These are phyloP conservation scores for Andrena fulva DNA, from an alignment of 2,888 invertebrate genomes.

Conservation along the genomic window DNA sequence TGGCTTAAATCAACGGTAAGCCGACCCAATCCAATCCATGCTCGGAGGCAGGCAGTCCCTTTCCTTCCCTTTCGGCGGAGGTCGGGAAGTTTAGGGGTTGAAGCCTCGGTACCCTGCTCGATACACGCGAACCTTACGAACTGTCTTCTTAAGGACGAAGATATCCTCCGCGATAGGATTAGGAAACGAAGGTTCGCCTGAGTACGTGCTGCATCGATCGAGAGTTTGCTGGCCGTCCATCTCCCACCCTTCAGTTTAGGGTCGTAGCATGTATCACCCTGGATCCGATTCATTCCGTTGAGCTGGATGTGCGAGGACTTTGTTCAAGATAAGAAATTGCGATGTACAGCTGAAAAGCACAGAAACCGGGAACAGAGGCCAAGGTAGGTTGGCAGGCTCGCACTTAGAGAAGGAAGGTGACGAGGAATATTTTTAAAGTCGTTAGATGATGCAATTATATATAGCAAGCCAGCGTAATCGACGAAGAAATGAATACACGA, in stretches of 20 bases:
- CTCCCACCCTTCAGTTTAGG: background rate
- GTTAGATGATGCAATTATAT: constrained; percentile 19
- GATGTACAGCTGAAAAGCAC: too few species aligned
- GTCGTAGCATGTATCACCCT: too few species aligned
- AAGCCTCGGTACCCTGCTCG: constrained; percentile 58
- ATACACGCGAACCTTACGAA: constrained; percentile 54
- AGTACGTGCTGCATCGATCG: constrained; percentile 27
- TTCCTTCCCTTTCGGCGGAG: constrained; percentile 67
- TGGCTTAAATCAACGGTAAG: constrained; percentile 85
- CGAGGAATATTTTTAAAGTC: background rate
- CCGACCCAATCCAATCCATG: constrained; percentile 83
- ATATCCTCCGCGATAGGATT: constrained; percentile 64
- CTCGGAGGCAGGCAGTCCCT: constrained; percentile 79
- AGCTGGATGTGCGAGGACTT: too few species aligned
- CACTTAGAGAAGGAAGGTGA: background rate
- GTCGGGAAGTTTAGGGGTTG: constrained; percentile 65
- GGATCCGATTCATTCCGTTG: too few species aligned
- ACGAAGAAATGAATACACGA: constrained; percentile 32
- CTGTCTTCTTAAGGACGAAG: constrained; percentile 54
- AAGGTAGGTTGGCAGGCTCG: too few species aligned
- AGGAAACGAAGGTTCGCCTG: constrained; percentile 54
- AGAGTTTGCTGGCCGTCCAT: background rate
- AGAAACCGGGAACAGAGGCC: too few species aligned
- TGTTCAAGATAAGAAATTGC: too few species aligned
- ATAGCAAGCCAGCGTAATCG: constrained; percentile 34